A percentile compares a stretch with the other conserved stretches of the same genome.
These are phyloP conservation scores for Potamarius usumacintae DNA, from an alignment of 2,113 vertebrate genomes.

Conservation along the genomic window DNA sequence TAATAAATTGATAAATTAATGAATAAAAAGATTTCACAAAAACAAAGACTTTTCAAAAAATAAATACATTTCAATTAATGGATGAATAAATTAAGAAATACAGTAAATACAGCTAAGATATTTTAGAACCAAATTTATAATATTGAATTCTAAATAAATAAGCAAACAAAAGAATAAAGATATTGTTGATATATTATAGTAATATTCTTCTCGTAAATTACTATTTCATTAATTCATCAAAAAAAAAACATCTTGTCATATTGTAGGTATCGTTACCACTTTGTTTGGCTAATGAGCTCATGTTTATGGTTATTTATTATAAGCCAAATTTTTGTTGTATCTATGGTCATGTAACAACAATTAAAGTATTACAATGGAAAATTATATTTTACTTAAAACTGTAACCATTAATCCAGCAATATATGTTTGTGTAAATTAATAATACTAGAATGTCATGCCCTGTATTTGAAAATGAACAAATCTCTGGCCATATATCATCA, in stretches of 20 bases:
- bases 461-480: not conserved
- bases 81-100: not conserved
- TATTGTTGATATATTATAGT: not conserved
- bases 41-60: not conserved
- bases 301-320: not conserved
- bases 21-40: not conserved
- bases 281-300: not conserved
- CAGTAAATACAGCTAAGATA: not conserved
- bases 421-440: not conserved
- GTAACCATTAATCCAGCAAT: not conserved
- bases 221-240: slow-evolving; percentile 52
- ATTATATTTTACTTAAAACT: not conserved
- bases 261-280: not conserved
- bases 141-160: not conserved
- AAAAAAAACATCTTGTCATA: not conserved
- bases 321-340: not conserved
- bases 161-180: not conserved
- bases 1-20: not conserved
- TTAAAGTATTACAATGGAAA: not conserved
- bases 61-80: not conserved
- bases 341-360: not conserved
- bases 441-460: not conserved
- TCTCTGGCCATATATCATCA: not conserved
- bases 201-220: not conserved
- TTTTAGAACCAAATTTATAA: not conserved